phyloP scores from a whole-genome alignment of 2,113 vertebrate genomes.

The Neodontobutis hainanensis region DNA sequence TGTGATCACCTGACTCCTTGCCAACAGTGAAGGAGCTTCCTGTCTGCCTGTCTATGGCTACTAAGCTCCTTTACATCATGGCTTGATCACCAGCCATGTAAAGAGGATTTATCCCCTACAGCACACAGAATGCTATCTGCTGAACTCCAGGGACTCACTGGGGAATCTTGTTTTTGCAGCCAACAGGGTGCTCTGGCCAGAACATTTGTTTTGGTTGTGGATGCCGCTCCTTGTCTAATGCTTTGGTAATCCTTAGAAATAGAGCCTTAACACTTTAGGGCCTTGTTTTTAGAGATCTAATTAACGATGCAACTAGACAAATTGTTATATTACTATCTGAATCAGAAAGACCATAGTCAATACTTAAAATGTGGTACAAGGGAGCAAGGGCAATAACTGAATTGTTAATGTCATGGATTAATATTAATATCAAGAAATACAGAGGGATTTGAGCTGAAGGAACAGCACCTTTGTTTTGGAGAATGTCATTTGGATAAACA shows the following conservation, averaged over 20 bases:
- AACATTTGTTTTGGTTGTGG: conserved; percentile 37
- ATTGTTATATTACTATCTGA: too few relatives aligned
- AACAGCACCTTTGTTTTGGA: neutral
- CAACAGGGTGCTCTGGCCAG: conserved; percentile 34
- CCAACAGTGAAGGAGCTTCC: conserved; percentile 50
- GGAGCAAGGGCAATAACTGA: too few relatives aligned
- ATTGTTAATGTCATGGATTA: too few relatives aligned
- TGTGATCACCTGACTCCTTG: conserved; percentile 64
- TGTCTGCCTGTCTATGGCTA: conserved; percentile 52
- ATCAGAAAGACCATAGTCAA: too few relatives aligned
- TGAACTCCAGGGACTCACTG: conserved; percentile 52
- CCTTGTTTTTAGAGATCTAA: too few relatives aligned
- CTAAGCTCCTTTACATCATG: conserved; percentile 80
- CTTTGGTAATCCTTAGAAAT: neutral
- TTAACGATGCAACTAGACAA: too few relatives aligned
- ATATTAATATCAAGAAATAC: too few relatives aligned
- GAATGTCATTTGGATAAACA: neutral
- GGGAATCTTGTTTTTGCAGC: conserved; percentile 47
- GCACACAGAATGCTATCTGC: conserved; percentile 60
- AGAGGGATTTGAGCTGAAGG: too few relatives aligned
- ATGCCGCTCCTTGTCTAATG: neutral
- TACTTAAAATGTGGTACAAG: too few relatives aligned
- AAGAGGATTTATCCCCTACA: conserved; percentile 79
- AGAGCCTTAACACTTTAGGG: neutral
- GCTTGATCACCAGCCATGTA: conserved; percentile 70